Percentiles rank a stretch among this genome's conserved stretches.
phyloP scores from a whole-genome alignment of 2,888 invertebrate genomes.

The Falcaria lacertinaria region DNA sequence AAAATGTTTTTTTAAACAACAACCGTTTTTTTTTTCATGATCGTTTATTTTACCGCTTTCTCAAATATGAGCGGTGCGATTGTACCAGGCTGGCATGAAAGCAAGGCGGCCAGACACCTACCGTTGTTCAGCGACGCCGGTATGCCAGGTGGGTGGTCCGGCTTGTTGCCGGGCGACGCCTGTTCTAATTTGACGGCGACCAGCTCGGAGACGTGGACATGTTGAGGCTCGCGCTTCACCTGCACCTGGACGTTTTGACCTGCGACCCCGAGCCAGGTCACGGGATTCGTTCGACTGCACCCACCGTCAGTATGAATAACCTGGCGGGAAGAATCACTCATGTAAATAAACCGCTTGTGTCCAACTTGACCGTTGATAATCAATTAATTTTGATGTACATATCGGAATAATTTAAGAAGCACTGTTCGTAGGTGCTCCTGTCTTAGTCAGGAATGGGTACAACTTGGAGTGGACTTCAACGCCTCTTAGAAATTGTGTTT shows the following conservation, averaged over 20 bases:
- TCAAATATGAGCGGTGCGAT: conserved; percentile 31
- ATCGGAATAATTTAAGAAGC: too few relatives aligned
- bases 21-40: too few relatives aligned
- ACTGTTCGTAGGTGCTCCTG: too few relatives aligned
- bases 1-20: too few relatives aligned
- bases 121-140: conserved; percentile 70
- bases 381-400: too few relatives aligned
- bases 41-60: conserved; percentile 25
- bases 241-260: conserved; percentile 75
- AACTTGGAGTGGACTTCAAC: too few relatives aligned
- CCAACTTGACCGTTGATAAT: too few relatives aligned
- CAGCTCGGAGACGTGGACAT: conserved; percentile 78
- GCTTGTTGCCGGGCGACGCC: conserved; percentile 82
- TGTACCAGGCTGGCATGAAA: conserved; percentile 29
- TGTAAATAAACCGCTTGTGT: conserved; percentile 4
- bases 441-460: too few relatives aligned
- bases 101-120: conserved; percentile 26
- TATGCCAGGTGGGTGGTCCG: conserved; percentile 64
- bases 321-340: conserved; percentile 23
- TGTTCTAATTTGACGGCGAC: conserved; percentile 83
- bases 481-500: conserved; percentile 9
- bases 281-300: conserved; percentile 85
- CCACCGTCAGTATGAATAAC: conserved; percentile 79
- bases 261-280: conserved; percentile 79
- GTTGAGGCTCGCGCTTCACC: conserved; percentile 83